Percentiles rank a stretch among this genome's conserved stretches.
These are phyloP conservation scores for Atethmia centrago DNA, from an alignment of 2,888 invertebrate genomes.

Conservation along the genomic window DNA sequence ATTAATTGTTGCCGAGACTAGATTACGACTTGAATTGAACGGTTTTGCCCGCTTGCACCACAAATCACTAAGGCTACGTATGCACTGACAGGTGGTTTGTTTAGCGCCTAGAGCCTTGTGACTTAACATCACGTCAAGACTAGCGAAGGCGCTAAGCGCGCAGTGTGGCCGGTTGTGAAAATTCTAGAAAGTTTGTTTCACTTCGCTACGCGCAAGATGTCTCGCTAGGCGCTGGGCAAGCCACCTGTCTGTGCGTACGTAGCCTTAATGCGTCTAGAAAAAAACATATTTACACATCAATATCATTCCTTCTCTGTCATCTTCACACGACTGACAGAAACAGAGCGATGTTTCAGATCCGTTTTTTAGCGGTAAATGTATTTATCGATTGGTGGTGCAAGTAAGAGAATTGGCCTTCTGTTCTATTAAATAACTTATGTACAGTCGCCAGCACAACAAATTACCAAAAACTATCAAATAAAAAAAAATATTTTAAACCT, in stretches of 20 bases:
- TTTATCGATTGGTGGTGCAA: background rate
- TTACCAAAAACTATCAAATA: too few relatives aligned
- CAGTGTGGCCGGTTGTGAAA: too few relatives aligned
- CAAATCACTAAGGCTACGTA: background rate
- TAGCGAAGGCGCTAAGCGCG: too few relatives aligned
- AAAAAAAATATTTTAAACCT: too few relatives aligned
- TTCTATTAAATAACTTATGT: background rate
- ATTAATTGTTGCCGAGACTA: background rate
- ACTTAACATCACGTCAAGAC: too few relatives aligned
- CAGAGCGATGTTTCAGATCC: background rate
- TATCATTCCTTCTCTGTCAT: background rate
- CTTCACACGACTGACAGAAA: background rate
- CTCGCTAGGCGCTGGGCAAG: too few relatives aligned
- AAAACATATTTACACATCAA: background rate
- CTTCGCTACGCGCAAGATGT: too few relatives aligned
- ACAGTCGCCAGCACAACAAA: too few relatives aligned
- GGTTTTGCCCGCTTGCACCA: background rate
- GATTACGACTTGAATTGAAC: background rate
- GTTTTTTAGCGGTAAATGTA: background rate
- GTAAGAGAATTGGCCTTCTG: background rate
- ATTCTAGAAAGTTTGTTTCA: too few relatives aligned
- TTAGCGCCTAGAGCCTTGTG: too few relatives aligned
- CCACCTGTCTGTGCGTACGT: too few relatives aligned
- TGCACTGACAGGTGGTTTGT: too few relatives aligned
- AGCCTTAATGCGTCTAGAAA: background rate